Base-by-base conservation (phyloP, 1,140 invertebrate species). In the Wiebesia pumilae region DNA sequence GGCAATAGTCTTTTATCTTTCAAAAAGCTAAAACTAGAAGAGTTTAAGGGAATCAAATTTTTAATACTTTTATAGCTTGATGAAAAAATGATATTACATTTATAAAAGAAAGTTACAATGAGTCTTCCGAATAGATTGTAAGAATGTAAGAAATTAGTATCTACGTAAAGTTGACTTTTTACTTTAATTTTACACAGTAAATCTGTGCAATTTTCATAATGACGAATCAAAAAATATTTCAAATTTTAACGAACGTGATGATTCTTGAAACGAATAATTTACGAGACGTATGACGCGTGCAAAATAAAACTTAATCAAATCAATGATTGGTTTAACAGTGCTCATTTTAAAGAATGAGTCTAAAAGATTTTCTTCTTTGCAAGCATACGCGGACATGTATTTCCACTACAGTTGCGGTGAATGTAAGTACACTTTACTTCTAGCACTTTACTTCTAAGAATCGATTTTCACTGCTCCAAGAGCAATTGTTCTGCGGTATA, bases 401-500 rank as follows among this genome's bases (percentile, higher is more conserved):
- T 40, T 40, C 6, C 35, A 73, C 14, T 2, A 38, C 43, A 0
- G 47, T n/a, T 78, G 77, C 77, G 47, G 43, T 78, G 33, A 54
- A 78, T 30, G 47, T 78, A 78, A 78, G 30, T 54, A 35, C 77
- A 78, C 77, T 47, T n/a, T n/a, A n/a, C n/a, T 78, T 78, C 78
- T 65, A 80, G 84, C 69, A 69, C 35, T 86, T 86, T 33, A 79
- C 65, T 80, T 85, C 79, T 7, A 0, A 1, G 77, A 81, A 81
- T 73, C 67, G 35, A 81, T 81, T 73, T 65, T 81, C 78, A 43
- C 9, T 43, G 12, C 40, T 75, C 40, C 38, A 21, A 54, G 3
- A 51, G 69, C 51, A 75, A 81, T 86, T 40, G 33, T 71, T 81
- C 35, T 81, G 77, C 51, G 69, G 78, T 71, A 71, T 86, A 21